Base-by-base conservation (phyloP, 2,797 vertebrate genomes). In the Lindbergichthys nudifrons region DNA sequence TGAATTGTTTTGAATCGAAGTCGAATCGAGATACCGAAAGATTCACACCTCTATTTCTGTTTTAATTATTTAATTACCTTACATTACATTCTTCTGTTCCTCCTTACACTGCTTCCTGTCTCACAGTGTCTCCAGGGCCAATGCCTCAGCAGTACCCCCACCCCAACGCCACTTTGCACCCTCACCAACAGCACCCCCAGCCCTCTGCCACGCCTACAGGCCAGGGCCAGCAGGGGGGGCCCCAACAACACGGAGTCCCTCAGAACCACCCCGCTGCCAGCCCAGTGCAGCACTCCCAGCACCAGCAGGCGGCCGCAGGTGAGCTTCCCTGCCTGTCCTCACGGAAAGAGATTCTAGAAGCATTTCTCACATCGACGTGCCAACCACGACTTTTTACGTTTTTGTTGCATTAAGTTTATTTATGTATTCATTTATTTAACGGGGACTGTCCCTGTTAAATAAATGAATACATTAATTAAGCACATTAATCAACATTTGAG, bases 71-170 rank as follows among this genome's bases (percentile, higher is more conserved):
- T 26, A 26, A 26, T 26, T 26, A 26, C 32, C 8, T 36, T 36
- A 1, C 6, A 9, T 36, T 36, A 36, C 32, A 36, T 9, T 7
- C 32, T 36, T 36, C 36, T 10, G 54, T 13, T 50, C 7, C 7
- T 26, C 21, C 2, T 21, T 18, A 46, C 1, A 14, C 30, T 4
- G 36, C 32, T 13, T 74, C 10, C 23, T 89, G 73, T 85, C 42
- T 89, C 91, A 14, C 87, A 99, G 97, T 99, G 94, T 98, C 97
- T 81, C 95, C 94, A 70, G 96, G 97, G 86, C 97, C 97, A 46
- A 96, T 99, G 90, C 97, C 95, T 87, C 98, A 99, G 93, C 97
- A 99, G 95, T 99, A 98, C 85, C 89, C 96, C 39, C 98, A 99
- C 86, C 97, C 95, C 52, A 98, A 91, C 63, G 96, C 98, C 78